Percentiles rank a stretch among this genome's conserved stretches.
These are phyloP conservation scores for Pleuronectes platessa DNA, from an alignment of 2,113 vertebrate genomes.

Conservation along the genomic window DNA sequence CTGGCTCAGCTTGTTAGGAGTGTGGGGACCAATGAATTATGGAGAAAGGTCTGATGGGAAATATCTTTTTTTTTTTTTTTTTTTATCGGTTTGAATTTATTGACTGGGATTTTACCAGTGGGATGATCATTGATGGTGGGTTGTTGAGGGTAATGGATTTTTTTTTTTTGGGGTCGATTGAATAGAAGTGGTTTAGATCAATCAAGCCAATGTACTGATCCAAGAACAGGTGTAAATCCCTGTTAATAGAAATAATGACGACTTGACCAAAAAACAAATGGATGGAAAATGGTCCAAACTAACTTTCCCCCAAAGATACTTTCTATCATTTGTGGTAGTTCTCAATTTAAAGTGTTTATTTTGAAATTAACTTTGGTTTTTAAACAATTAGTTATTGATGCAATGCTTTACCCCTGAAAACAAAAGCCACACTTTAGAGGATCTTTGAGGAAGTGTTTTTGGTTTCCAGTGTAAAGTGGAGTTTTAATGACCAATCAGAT, in stretches of 20 bases:
- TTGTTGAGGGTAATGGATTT: neutral
- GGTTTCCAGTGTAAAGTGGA: neutral
- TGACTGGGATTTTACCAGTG: constrained; percentile 11
- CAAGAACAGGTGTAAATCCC: no score
- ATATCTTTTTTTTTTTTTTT: neutral
- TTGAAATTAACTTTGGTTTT: no score
- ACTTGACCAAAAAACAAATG: no score
- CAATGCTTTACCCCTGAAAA: no score
- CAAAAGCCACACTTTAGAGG: no score
- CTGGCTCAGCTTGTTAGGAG: constrained; percentile 12
- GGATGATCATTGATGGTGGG: constrained; percentile 15
- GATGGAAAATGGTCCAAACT: no score
- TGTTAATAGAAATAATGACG: no score
- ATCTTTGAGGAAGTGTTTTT: neutral
- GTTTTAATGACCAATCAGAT: neutral
- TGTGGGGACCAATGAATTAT: neutral
- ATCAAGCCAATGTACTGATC: neutral
- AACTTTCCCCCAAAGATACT: no score
- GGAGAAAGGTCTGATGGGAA: constrained; percentile 13
- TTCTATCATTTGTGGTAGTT: no score
- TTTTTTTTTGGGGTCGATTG: neutral
- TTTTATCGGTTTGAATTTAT: constrained; percentile 19
- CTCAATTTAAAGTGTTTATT: no score
- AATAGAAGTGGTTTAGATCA: neutral
- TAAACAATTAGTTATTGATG: no score